Base-by-base conservation (phyloP, 2,888 invertebrate genomes). In the Mystacides longicornis region DNA sequence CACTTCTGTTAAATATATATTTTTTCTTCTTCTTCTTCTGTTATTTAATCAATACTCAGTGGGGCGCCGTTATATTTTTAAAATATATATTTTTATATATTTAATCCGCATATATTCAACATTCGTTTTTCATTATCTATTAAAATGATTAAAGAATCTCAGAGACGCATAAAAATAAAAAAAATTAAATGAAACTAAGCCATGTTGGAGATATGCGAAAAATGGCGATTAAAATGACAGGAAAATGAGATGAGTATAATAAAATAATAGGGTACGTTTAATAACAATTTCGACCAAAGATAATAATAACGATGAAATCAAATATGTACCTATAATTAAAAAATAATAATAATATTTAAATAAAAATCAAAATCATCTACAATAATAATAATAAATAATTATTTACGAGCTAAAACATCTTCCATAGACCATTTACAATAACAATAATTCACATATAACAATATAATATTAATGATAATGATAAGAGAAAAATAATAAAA, bases 361-460 rank as follows among this genome's bases (percentile, higher is more conserved):
- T n/a, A 3, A 3, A 37, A 7, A 37, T 7, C 14, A 16, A 37
- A 37, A 37, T 7, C 27, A 27, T 5, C 59, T 56, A 59, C 56
- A 21, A 56, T 59, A 52, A 18, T n/a, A n/a, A n/a, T n/a, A n/a
- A n/a, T n/a, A n/a, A n/a, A n/a, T n/a, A n/a, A n/a, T n/a, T n/a
- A n/a, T 19, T 59, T 37, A 56, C 51, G 42, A 56, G 42, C 56
- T 56, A 59, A 49, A 37, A 59, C 52, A 56, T 59, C 52, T 33
- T 56, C 43, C 43, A 55, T 47, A 50, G 58, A 56, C 37, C 52
- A 58, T 27, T 14, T n/a, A 37, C 14, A 37, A 16, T 37, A 37
- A 47, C 47, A 55, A 51, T 53, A 45, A 59, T 49, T 37, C 52
- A 59, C 59, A 59, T 49, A 52, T 53, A 59, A 49, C 49, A 23